A percentile compares a stretch with the other conserved stretches of the same genome.
phyloP scores from a whole-genome alignment of 2,888 invertebrate species.

The Anthoptus insignis region DNA sequence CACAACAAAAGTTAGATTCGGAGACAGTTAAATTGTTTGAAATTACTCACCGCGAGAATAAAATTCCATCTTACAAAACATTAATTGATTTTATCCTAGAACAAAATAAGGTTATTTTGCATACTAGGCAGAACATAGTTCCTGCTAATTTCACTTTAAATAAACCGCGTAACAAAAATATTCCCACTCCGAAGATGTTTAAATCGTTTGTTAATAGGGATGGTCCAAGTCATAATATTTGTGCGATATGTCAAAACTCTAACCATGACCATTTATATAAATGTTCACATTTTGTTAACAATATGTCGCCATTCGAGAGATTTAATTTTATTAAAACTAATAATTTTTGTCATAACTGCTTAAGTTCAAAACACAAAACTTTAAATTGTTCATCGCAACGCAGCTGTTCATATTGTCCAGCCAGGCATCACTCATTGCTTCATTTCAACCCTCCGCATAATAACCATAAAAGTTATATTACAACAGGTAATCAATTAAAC shows the following conservation, averaged over 20 bases:
- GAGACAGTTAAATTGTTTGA: slow-evolving; percentile 25
- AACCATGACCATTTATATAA: slow-evolving; percentile 2
- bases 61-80: slow-evolving; percentile 10
- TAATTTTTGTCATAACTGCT: slow-evolving; percentile 17
- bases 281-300: not conserved
- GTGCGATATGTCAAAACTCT: not conserved
- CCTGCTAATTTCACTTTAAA: not conserved
- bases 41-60: slow-evolving; percentile 14
- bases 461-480: not conserved
- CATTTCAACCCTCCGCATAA: slow-evolving; percentile 14
- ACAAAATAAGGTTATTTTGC: not conserved
- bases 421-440: slow-evolving; percentile 27
- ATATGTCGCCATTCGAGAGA: not conserved
- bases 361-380: slow-evolving; percentile 15
- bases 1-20: slow-evolving; percentile 17
- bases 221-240: not conserved
- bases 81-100: not conserved
- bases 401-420: slow-evolving; percentile 18
- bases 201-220: not conserved
- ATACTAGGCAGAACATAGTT: not conserved
- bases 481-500: not conserved
- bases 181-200: not conserved
- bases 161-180: not conserved
- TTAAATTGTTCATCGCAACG: slow-evolving; percentile 24
- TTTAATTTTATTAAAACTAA: slow-evolving; percentile 1